A percentile compares a stretch with the other conserved stretches of the same genome.
Evolutionary conservation across 2,888 invertebrate genomes (phyloP).

Genomic region (Onchidella celtica): DNA sequence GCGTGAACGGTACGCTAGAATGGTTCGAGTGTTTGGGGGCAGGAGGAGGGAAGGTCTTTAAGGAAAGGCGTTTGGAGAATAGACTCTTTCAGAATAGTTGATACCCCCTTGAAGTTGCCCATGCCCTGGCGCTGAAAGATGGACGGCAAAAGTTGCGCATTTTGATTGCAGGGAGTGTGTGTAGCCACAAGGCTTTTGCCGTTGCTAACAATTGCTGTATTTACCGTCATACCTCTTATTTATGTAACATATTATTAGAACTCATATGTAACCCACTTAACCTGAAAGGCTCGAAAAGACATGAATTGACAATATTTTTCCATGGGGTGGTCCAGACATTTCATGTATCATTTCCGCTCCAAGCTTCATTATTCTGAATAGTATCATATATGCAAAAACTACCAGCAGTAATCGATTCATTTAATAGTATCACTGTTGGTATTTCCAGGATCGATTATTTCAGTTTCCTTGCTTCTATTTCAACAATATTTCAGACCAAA

Average conservation of each 20-base stretch:
- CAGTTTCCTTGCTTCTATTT: too few species aligned
- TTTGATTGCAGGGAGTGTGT: neutral
- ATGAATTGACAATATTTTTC: constrained; percentile 21
- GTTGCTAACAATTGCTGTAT: neutral
- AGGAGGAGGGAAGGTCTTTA: neutral
- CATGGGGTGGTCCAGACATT: constrained; percentile 1
- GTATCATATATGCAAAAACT: too few species aligned
- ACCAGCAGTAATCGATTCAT: too few species aligned
- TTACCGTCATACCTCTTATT: too few species aligned
- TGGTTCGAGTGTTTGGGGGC: neutral
- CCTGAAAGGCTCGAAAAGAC: too few species aligned
- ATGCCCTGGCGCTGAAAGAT: neutral
- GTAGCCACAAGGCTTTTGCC: constrained; percentile 6
- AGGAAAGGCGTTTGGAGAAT: neutral
- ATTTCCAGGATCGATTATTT: too few species aligned
- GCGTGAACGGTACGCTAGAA: neutral
- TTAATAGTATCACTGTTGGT: too few species aligned
- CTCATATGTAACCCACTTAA: too few species aligned
- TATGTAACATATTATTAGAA: too few species aligned
- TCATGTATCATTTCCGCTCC: neutral
- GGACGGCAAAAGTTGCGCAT: neutral
- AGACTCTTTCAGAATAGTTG: too few species aligned
- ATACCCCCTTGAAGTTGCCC: too few species aligned
- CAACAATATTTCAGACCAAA: too few species aligned
- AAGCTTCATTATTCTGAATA: neutral